Base-by-base conservation (phyloP, 2,888 invertebrate species). In the Agrypnus murinus region DNA sequence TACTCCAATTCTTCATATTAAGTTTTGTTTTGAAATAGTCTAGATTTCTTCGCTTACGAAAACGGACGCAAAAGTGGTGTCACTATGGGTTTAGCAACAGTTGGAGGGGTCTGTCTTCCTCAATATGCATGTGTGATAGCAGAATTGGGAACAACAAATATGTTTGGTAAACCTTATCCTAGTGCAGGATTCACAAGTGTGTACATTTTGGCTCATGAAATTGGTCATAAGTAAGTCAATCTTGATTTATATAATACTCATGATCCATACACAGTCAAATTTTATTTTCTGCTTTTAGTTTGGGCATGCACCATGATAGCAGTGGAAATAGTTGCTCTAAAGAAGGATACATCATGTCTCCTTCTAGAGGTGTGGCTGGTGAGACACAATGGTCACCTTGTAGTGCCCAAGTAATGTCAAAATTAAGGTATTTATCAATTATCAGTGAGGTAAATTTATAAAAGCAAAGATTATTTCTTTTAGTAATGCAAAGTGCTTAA, bases 111-210 rank as follows among this genome's bases (percentile, higher is more conserved):
- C 62, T 94, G 94, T 82, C 86, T 91, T 74, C 88, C 90, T 10
- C 87, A 90, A 78, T 93, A 92, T 82, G 89, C 92, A 10, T 94
- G 94, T 81, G 90, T 94, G 12, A 93, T 95, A 53, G 91, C 92
- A 1, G 94, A 95, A 87, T 89, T 94, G 77, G 94, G 94, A 45
- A 90, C 92, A 0, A 89, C 90, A 0, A 93, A 93, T 85, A 85
- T 89, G 46, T 89, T 91, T 78, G 93, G 93, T 53, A 91, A 92
- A 73, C 93, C 94, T 1, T 94, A 93, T 85, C 94, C 94, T 3
- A 94, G 94, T 38, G 92, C 94, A 19, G 94, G 94, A n/a, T 93
- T 94, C 83, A 93, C 93, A 14, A 93, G 94, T 58, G 92, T 94
- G 78, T 94, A 93, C 84, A 92, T 94, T 81, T 89, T 93, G 73